phyloP scores from a whole-genome alignment of 2,888 invertebrate species.

The Pogonocherus hispidulus region DNA sequence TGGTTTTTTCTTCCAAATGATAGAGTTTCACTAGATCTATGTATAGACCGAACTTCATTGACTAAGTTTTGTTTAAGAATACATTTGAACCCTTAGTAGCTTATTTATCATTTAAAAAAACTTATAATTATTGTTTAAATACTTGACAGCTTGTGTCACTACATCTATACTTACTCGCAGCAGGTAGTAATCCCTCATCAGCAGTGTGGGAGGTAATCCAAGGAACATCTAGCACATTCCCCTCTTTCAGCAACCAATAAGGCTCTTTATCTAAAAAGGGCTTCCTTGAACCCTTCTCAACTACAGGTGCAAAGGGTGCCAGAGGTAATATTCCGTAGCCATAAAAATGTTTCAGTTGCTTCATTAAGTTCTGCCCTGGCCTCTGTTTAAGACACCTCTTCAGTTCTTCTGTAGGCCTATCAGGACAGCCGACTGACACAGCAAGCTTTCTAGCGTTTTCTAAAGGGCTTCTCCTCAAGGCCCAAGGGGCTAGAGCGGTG shows the following conservation, averaged over 20 bases:
- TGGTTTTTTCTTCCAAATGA: too few relatives aligned
- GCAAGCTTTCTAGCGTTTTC: slow-evolving; percentile 76
- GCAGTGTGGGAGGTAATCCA: slow-evolving; percentile 77
- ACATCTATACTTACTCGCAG: slow-evolving; percentile 72
- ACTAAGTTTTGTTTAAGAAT: too few relatives aligned
- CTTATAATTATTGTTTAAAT: too few relatives aligned
- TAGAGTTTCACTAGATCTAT: too few relatives aligned
- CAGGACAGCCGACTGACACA: slow-evolving; percentile 76
- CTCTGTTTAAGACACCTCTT: slow-evolving; percentile 74
- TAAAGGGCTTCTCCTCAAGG: slow-evolving; percentile 71
- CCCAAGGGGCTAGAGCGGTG: slow-evolving; percentile 74
- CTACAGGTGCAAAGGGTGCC: slow-evolving; percentile 57
- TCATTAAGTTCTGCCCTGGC: slow-evolving; percentile 74
- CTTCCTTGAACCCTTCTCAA: slow-evolving; percentile 66
- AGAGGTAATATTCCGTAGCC: slow-evolving; percentile 43
- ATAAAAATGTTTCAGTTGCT: slow-evolving; percentile 57
- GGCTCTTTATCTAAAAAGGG: slow-evolving; percentile 79
- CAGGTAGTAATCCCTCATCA: slow-evolving; percentile 82
- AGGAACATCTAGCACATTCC: slow-evolving; percentile 76
- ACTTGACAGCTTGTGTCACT: too few relatives aligned
- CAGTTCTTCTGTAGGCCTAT: slow-evolving; percentile 67
- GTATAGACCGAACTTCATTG: too few relatives aligned
- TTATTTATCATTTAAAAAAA: too few relatives aligned
- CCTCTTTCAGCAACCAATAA: slow-evolving; percentile 72
- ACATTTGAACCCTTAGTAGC: too few relatives aligned